Percentiles rank a stretch among this genome's conserved stretches.
phyloP scores from a whole-genome alignment of 1,140 invertebrate genomes.

The Marisa cornuarietis region DNA sequence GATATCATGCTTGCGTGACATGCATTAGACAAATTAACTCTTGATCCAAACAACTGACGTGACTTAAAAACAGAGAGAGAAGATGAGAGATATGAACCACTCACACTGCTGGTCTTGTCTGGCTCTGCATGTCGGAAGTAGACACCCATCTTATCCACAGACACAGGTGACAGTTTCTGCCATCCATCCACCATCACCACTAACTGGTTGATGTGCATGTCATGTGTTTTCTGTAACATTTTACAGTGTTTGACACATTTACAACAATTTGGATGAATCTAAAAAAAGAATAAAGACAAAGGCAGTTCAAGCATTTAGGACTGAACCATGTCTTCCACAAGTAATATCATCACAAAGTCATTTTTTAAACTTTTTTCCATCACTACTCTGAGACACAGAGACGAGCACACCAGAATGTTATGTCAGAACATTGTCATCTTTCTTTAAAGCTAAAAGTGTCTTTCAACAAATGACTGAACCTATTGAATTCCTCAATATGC shows the following conservation, averaged over 20 bases:
- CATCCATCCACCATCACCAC: conserved; percentile 89
- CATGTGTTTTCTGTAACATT: conserved; percentile 77
- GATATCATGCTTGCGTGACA: no score
- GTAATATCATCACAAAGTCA: background rate
- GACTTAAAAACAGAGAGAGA: background rate
- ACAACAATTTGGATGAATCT: background rate
- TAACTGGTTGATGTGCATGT: conserved; percentile 84
- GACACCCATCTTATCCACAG: conserved; percentile 92
- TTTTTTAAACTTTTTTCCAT: background rate
- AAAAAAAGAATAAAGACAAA: conserved; percentile 2
- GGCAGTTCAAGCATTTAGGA: background rate
- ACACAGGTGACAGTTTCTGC: conserved; percentile 84
- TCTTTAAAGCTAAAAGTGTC: background rate
- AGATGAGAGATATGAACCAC: background rate
- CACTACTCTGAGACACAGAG: background rate
- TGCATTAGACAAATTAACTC: no score
- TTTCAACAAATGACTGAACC: no score
- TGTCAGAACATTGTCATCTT: background rate
- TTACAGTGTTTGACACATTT: background rate
- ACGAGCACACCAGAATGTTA: background rate
- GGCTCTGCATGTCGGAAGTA: conserved; percentile 84
- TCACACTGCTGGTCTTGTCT: conserved; percentile 43
- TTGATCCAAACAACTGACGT: no score
- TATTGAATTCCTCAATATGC: background rate
- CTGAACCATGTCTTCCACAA: background rate